Conservation (phyloP, 2,888 invertebrate species). For the Lysandra bellargus region DNA sequence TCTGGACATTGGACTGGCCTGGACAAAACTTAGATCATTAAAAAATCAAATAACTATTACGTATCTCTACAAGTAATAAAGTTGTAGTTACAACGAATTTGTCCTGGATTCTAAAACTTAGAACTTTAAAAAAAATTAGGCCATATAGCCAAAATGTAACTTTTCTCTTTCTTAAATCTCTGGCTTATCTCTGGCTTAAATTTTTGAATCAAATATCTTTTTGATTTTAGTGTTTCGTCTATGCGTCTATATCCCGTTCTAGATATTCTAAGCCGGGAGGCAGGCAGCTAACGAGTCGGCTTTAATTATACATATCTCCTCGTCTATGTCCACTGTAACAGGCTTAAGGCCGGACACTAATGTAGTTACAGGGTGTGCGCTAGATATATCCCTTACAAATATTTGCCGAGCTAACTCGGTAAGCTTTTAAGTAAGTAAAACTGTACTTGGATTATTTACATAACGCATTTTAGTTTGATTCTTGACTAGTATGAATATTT, state of each 20-base stretch:
- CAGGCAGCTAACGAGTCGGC: conserved; percentile 36
- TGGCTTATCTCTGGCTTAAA: neutral
- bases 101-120: no score
- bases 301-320: conserved; percentile 33
- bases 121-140: no score
- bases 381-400: conserved; percentile 8
- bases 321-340: conserved; percentile 32
- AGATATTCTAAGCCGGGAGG: conserved; percentile 46
- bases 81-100: no score
- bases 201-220: neutral
- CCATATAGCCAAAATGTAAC: neutral
- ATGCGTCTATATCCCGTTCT: neutral
- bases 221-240: neutral
- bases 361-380: neutral
- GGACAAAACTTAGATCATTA: no score
- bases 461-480: neutral
- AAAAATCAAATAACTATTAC: no score
- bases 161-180: neutral
- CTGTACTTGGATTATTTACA: neutral
- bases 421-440: neutral
- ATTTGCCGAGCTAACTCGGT: neutral
- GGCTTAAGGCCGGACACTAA: conserved; percentile 2
- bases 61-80: no score
- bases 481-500: neutral
- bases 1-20: no score